These are phyloP conservation scores for Pionites leucogaster DNA, from an alignment of 2,113 vertebrate species.

Conservation along the genomic window DNA sequence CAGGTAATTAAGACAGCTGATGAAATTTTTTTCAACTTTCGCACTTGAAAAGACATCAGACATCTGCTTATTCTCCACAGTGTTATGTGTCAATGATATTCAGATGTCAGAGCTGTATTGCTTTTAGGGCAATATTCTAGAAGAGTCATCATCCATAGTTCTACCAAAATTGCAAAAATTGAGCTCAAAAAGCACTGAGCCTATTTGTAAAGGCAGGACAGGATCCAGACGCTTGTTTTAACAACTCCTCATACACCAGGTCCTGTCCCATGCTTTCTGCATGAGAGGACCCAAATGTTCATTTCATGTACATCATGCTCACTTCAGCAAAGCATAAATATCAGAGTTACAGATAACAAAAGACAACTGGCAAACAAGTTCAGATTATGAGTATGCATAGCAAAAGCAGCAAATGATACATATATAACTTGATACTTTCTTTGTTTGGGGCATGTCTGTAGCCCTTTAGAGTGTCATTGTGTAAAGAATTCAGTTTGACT, in stretches of 20 bases:
- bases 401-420: not conserved
- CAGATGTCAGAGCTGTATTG: not conserved
- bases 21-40: constrained; percentile 35
- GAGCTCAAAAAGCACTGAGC: not conserved
- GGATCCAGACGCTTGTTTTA: not conserved
- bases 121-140: not conserved
- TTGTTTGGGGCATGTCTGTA: not conserved
- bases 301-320: not conserved
- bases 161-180: not conserved
- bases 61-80: not conserved
- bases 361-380: not conserved
- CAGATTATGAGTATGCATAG: not conserved
- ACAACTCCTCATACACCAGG: not conserved
- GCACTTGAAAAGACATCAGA: not conserved
- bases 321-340: not conserved
- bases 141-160: not conserved
- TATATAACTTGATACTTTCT: not conserved
- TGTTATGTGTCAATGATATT: not conserved
- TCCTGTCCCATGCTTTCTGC: not conserved
- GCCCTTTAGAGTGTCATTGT: not conserved
- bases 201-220: not conserved
- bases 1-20: constrained; percentile 52
- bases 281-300: not conserved
- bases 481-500: not conserved
- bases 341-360: not conserved